These are phyloP conservation scores for Rhabdornis inornatus DNA, from an alignment of 2,113 vertebrate genomes.

Conservation along the genomic window DNA sequence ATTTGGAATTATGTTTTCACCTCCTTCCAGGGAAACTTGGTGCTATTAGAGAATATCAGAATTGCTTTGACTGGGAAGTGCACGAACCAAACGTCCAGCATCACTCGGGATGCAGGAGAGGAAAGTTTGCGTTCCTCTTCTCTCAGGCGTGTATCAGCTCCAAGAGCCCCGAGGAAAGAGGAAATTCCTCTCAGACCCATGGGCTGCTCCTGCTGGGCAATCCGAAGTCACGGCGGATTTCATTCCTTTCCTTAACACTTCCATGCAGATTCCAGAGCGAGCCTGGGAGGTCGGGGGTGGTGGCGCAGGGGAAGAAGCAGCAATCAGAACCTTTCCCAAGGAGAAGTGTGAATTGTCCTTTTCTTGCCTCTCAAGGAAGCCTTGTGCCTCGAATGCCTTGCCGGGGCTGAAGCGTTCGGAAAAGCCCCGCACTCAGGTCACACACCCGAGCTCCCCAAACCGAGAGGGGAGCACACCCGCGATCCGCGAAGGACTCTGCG, in stretches of 20 bases:
- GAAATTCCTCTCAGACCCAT: slow-evolving; percentile 31
- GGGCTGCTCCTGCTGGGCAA: slow-evolving; percentile 26
- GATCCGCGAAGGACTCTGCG: neutral
- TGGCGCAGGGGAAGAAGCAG: neutral
- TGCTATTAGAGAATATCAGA: neutral
- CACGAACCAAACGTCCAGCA: neutral
- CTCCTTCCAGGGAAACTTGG: neutral
- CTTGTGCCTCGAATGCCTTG: neutral
- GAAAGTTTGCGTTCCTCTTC: neutral
- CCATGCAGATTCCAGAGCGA: neutral
- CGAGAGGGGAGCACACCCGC: no score
- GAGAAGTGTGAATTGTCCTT: neutral
- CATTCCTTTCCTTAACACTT: neutral
- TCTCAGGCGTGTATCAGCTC: neutral
- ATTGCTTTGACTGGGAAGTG: neutral
- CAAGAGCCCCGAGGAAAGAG: slow-evolving; percentile 14
- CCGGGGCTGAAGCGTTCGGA: neutral
- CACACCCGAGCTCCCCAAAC: no score
- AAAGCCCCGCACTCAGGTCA: neutral
- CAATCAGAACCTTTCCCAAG: neutral
- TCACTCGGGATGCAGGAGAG: neutral
- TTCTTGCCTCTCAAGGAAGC: neutral
- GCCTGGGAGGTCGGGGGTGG: neutral
- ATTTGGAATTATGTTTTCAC: neutral
- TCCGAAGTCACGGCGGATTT: neutral